These are phyloP conservation scores for Ferrisia virgata DNA, from an alignment of 2,888 invertebrate species.

Conservation along the genomic window DNA sequence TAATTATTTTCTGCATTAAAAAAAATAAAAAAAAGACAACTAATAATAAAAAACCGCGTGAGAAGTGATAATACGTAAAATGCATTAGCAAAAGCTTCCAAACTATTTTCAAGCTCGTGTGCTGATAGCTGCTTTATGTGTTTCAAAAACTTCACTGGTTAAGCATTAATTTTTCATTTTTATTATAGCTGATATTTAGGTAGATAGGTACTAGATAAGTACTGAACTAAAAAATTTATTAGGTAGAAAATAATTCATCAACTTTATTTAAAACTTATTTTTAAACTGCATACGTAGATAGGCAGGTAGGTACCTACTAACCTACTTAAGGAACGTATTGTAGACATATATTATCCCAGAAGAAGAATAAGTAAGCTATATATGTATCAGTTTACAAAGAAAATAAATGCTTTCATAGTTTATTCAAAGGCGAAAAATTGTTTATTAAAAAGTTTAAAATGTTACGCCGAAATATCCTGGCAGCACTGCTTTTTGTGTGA, in stretches of 20 bases:
- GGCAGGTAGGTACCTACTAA: not conserved
- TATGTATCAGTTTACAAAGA: too few species aligned
- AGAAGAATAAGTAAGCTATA: too few species aligned
- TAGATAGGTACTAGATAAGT: not conserved
- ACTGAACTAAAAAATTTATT: slow-evolving; percentile 4
- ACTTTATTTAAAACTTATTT: not conserved
- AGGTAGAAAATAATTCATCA: not conserved
- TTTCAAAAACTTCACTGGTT: slow-evolving; percentile 19
- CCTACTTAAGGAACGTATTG: too few species aligned
- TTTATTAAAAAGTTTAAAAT: too few species aligned
- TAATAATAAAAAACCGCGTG: not conserved
- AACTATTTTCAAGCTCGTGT: slow-evolving; percentile 39
- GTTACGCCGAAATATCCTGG: too few species aligned
- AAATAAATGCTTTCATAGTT: too few species aligned
- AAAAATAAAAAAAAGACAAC: too few species aligned
- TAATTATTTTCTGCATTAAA: not conserved
- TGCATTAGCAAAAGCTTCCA: slow-evolving; percentile 27
- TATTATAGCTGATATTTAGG: not conserved
- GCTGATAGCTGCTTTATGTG: slow-evolving; percentile 25
- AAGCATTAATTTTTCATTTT: slow-evolving; percentile 27
- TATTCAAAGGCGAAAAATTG: too few species aligned
- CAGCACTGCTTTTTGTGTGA: too few species aligned
- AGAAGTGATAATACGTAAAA: slow-evolving; percentile 36
- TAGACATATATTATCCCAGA: too few species aligned
- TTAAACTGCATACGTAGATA: not conserved